Evolutionary conservation across 2,888 invertebrate species (phyloP).

Genomic region (Timandra comae): DNA sequence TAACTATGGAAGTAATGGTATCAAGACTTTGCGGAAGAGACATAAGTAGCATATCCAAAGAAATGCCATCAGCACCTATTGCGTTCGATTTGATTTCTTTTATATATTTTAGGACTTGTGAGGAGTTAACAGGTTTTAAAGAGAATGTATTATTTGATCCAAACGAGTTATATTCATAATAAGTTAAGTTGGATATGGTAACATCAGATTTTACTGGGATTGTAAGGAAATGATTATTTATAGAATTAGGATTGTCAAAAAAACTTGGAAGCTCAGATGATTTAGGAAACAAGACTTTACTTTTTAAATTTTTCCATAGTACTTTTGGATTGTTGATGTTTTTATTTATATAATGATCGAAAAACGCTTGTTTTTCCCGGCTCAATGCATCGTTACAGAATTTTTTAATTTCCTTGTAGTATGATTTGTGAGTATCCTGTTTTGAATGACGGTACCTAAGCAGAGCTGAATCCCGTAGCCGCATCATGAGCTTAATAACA

Average conservation of each 20-base stretch:
- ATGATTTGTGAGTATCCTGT: background rate
- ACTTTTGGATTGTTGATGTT: background rate
- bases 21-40: background rate
- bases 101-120: background rate
- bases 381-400: background rate
- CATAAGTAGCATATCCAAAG: background rate
- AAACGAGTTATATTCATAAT: background rate
- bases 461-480: background rate
- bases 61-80: background rate
- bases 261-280: background rate
- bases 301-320: background rate
- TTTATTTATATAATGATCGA: background rate
- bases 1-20: background rate
- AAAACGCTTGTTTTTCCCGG: background rate
- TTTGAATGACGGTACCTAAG: background rate
- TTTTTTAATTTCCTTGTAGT: background rate
- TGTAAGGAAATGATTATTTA: constrained; percentile 1
- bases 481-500: background rate
- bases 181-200: background rate
- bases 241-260: background rate
- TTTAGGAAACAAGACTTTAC: background rate
- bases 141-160: too few species aligned
- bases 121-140: background rate
- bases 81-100: background rate
- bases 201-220: background rate